Base-by-base conservation (phyloP, 2,888 invertebrate species). In the Atethmia centrago region DNA sequence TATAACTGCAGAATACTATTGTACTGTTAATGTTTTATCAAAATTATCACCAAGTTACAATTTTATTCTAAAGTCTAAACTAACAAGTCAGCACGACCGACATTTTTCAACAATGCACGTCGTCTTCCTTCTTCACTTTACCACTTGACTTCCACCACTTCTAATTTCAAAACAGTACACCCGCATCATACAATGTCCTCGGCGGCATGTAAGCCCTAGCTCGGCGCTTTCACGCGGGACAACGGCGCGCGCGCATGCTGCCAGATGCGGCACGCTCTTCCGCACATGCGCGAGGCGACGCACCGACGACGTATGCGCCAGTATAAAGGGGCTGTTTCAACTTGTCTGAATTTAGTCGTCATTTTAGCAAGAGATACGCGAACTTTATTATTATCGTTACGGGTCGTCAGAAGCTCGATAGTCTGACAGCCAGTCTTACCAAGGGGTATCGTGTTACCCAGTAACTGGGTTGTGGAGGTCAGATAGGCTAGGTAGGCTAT, bases 241-340 rank as follows among this genome's bases (percentile, higher is more conserved):
- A 59, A 28, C 55, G 64, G 74, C 68, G 78, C 73, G 83, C 81
- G 85, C 87, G 86, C 85, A 79, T 85, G 86, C 84, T 71, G 87
- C 87, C 91, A 92, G 92, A 93, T 92, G 93, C 85, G 89, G 88
- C 92, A 91, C 90, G 92, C 70, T 87, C 85, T 85, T 85, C 87
- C 87, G 85, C 82, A 79, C 85, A 86, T 78, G 78, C 83, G 77
- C 71, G 49, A 71, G 36, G 61, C 68, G 77, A 69, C 58, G 65
- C 66, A 36, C 63, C 66, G 66, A 72, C 66, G 66, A 72, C 72
- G 56, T 71, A 56, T 67, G 74, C 71, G 21, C 53, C 36, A 21
- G 51, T 36, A 64, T 69, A 69, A 76, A 59, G 68, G 19, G 31
- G 14, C 31, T 28, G 19, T 19, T n/a, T 58, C 16, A 68, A 74